These are phyloP conservation scores for Propithecus coquereli DNA, from an alignment of 2,113 vertebrate genomes.

Conservation along the genomic window DNA sequence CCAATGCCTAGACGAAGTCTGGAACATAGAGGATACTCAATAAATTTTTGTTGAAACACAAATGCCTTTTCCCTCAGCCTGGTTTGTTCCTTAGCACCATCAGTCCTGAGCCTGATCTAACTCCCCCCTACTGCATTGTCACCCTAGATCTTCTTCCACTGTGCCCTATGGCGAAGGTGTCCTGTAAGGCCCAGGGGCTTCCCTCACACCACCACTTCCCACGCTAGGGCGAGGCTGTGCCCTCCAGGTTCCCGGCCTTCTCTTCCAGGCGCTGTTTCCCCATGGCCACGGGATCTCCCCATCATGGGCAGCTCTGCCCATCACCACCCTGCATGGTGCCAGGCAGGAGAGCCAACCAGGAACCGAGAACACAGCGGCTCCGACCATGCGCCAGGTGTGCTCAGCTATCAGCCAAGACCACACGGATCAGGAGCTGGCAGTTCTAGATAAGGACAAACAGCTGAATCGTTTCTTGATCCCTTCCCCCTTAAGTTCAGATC, in stretches of 20 bases:
- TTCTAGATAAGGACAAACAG: neutral
- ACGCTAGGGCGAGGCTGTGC: neutral
- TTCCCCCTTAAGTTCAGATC: fast-evolving
- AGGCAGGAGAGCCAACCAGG: neutral
- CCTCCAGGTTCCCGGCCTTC: neutral
- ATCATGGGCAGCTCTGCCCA: neutral
- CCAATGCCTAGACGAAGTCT: neutral
- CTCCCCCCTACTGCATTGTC: neutral
- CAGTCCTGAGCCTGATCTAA: neutral
- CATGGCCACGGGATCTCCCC: neutral
- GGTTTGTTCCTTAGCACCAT: neutral
- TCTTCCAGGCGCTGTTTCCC: neutral
- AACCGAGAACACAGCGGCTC: neutral
- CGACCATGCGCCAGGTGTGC: neutral
- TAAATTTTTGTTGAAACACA: neutral
- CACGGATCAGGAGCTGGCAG: neutral
- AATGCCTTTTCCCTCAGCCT: neutral
- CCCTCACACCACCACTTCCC: neutral
- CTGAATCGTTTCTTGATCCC: fast-evolving
- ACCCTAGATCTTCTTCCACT: neutral
- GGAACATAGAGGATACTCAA: neutral
- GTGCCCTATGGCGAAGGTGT: neutral
- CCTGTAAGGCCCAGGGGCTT: neutral
- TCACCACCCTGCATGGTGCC: neutral
- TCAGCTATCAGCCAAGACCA: neutral